Base-by-base conservation (phyloP, 2,113 vertebrate genomes). In the Verasper variegatus region DNA sequence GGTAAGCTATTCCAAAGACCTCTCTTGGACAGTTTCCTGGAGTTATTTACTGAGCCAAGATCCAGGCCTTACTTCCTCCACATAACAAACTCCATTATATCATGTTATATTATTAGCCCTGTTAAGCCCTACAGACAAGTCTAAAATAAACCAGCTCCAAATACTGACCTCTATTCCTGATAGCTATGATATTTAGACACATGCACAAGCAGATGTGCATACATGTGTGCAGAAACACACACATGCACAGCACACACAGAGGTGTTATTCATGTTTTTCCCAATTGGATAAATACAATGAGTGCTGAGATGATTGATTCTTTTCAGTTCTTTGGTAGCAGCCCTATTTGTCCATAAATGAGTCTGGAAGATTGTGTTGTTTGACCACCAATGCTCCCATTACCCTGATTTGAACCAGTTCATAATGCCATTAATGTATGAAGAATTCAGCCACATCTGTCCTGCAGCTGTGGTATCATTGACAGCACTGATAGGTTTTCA, bases 31-130 rank as follows among this genome's bases (percentile, higher is more conserved):
- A 73, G 77, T 56, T 82, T 70, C 83, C 78, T 76, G 78, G 81
- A 78, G 70, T 81, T 31, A 81, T 89, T 85, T 84, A 73, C 83
- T 2, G 4, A 86, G 84, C 84, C 84, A 80, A 85, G 57, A 62
- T 83, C 69, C 80, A 80, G 78, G 26, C 70, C 74, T 67, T 80
- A 85, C 82, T 85, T 89, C 83, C 83, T 84, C 76, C 35, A 27
- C 78, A 69, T 85, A 68, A 85, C 80, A 85, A 87, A 85, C 77
- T 80, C 75, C 69, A 85, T 88, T 82, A 74, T 86, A 80, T 76
- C 81, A 71, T 55, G 54, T 26, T 9, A 24, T 90, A 86, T 87
- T 90, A 86, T 84, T 86, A 86, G 85, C 59, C 21, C 45, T 31
- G 23, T 75, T 62, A 82, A 78, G 24, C 52, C 58, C 70, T 63